Base-by-base conservation (phyloP, 2,888 invertebrate species). In the Conus canariensis region DNA sequence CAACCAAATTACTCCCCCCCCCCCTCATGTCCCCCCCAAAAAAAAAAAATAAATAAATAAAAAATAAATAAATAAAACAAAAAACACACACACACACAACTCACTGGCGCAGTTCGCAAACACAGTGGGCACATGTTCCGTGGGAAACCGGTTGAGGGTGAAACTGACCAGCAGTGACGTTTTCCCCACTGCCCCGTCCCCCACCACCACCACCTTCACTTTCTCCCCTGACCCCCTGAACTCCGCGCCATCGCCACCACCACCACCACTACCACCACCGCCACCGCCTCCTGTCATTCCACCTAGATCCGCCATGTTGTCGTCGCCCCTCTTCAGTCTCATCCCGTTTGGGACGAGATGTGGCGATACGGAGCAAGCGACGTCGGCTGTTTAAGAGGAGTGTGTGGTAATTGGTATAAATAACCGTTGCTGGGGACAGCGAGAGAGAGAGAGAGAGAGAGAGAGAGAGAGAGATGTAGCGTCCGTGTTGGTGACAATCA, bases 121-220 rank as follows among this genome's bases (percentile, higher is more conserved):
- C 59, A 89, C 89, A 10, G 89, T 89, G 8, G 89, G 89, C 59
- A 89, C 89, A 67, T 89, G 89, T 25, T 89, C 89, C 14, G 89
- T 85, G 16, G 89, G 89, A 22, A 89, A 89, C 4, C 85, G 85
- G 74, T 89, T 25, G 74, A 85, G 58, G 85, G 85, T 89, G 85
- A 83, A 89, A 70, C 89, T 89, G 89, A 89, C 89, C 89, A 89
- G 59, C 30, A 89, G 70, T 6, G 89, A 89, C 25, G 89, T 89
- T 25, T 89, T 89, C 25, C 89, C 89, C 85, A 89, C 89, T 16
- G 85, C 89, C 74, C 89, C 89, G 59, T 89, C 89, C 85, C 89
- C 89, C 74, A 89, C 89, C 85, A 89, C 89, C 85, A 89, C 89
- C 70, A 89, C 89, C 77, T 89, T 89, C 83, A 89, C 89, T 12